A percentile compares a stretch with the other conserved stretches of the same genome.
phyloP scores from a whole-genome alignment of 2,888 invertebrate species.

The Agonum fuliginosum region DNA sequence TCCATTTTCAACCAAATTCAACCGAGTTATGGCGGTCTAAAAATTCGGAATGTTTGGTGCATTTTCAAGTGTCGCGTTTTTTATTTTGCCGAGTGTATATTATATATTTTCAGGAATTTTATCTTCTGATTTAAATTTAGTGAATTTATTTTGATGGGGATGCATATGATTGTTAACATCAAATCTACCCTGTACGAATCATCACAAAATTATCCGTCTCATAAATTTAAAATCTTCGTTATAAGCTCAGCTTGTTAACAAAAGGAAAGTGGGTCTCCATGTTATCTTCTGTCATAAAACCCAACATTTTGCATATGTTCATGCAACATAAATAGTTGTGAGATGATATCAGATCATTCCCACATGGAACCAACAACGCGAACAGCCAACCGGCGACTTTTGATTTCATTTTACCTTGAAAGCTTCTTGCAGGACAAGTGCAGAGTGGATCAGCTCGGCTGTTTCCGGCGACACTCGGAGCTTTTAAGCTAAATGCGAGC shows the following conservation, averaged over 20 bases:
- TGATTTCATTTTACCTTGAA: conserved; percentile 42
- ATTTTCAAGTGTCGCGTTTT: no score
- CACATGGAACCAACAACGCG: conserved; percentile 4
- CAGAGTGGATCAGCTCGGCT: conserved; percentile 25
- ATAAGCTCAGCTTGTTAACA: neutral
- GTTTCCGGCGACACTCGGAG: conserved; percentile 46
- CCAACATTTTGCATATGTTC: neutral
- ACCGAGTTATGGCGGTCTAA: no score
- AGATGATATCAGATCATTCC: conserved; percentile 15
- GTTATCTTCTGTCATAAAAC: neutral
- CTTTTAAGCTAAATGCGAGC: conserved; percentile 26
- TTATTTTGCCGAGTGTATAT: no score
- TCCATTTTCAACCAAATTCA: no score
- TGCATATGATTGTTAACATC: no score
- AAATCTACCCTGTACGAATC: no score
- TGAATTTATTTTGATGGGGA: no score
- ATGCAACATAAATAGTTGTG: conserved; percentile 19
- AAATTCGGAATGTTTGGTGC: no score
- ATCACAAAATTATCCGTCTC: neutral
- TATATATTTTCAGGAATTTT: no score
- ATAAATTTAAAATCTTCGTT: conserved; percentile 2
- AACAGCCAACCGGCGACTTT: conserved; percentile 41
- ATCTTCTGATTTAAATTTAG: no score
- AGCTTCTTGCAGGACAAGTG: neutral
- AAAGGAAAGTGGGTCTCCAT: neutral